phyloP scores from a whole-genome alignment of 2,113 vertebrate species.

The Triplophysa dalaica region DNA sequence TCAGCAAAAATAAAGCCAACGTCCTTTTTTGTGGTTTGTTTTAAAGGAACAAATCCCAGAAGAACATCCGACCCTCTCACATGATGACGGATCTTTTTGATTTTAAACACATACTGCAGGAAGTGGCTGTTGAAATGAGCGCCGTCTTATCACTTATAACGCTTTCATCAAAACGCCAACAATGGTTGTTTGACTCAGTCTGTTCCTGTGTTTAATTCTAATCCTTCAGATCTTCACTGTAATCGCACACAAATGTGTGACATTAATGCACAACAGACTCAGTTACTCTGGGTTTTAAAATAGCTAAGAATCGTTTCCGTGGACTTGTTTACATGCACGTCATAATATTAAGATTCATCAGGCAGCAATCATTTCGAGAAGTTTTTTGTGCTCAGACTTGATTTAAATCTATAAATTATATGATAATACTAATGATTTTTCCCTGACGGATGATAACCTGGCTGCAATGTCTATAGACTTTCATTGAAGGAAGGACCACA shows the following conservation, averaged over 20 bases:
- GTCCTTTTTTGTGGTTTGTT: conserved; percentile 52
- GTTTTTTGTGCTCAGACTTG: too few species aligned
- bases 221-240: conserved; percentile 42
- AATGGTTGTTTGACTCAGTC: conserved; percentile 15
- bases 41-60: conserved; percentile 35
- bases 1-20: background rate
- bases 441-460: too few species aligned
- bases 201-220: conserved; percentile 35
- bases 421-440: too few species aligned
- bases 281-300: conserved; percentile 23
- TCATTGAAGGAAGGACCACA: too few species aligned
- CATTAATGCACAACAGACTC: conserved; percentile 34
- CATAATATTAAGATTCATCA: background rate
- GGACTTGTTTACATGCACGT: conserved; percentile 36
- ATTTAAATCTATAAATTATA: too few species aligned
- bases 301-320: conserved; percentile 4
- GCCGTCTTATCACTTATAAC: conserved; percentile 4
- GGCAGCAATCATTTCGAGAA: background rate
- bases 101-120: conserved; percentile 3
- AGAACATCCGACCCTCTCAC: background rate
- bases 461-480: too few species aligned
- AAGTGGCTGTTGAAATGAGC: conserved; percentile 9
- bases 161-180: conserved; percentile 32
- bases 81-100: conserved; percentile 9
- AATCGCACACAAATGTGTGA: conserved; percentile 28